Evolutionary conservation across 2,888 invertebrate species (phyloP).

Genomic region (Melolontha melolontha): DNA sequence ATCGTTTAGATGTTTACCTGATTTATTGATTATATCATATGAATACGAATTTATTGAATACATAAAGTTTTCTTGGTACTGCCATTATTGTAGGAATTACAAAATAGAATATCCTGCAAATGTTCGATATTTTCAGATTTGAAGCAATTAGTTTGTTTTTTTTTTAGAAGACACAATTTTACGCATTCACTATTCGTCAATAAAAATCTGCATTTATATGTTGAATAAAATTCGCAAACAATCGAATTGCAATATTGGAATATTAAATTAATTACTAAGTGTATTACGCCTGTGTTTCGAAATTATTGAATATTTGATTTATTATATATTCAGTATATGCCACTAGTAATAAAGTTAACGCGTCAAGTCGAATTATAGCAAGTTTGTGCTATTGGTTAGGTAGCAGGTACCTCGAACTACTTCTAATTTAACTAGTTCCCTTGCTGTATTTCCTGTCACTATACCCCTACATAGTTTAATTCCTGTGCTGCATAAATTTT

Average conservation of each 20-base stretch:
- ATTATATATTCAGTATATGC: conserved; percentile 37
- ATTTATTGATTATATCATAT: too few species aligned
- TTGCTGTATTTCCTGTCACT: conserved; percentile 2
- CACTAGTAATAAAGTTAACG: conserved; percentile 37
- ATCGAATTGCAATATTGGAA: background rate
- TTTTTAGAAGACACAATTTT: too few species aligned
- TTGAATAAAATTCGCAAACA: background rate
- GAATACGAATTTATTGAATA: too few species aligned
- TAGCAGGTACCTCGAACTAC: conserved; percentile 10
- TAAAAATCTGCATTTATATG: too few species aligned
- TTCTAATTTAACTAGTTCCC: conserved; percentile 36
- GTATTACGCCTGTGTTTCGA: background rate
- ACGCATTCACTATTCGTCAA: too few species aligned
- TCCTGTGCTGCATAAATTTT: conserved; percentile 34
- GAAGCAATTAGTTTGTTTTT: too few species aligned
- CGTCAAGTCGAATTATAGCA: conserved; percentile 38
- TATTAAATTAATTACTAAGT: background rate
- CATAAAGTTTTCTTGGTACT: too few species aligned
- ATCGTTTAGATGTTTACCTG: too few species aligned
- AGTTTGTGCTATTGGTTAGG: conserved; percentile 9
- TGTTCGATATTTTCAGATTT: too few species aligned
- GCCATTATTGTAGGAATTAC: too few species aligned
- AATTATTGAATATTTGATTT: conserved; percentile 27
- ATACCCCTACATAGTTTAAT: conserved; percentile 14
- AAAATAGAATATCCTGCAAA: too few species aligned